Conservation (phyloP, 2,113 vertebrate genomes). For the Pimephales promelas region DNA sequence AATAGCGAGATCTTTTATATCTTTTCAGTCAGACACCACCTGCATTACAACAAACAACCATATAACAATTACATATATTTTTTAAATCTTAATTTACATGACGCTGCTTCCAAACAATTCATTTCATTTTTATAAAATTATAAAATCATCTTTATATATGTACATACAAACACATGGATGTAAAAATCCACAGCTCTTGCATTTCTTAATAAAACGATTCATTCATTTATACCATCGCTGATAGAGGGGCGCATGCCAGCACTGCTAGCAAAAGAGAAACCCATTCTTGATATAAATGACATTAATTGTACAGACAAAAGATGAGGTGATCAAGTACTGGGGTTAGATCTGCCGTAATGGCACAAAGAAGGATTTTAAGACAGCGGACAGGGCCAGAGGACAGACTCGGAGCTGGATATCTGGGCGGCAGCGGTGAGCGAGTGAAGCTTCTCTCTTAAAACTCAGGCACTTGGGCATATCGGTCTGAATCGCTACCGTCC, state of each 20-base stretch:
- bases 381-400: background rate
- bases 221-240: slow-evolving; percentile 48
- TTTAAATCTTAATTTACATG: slow-evolving; percentile 67
- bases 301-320: slow-evolving; percentile 37
- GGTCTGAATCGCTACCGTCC: slow-evolving; percentile 73
- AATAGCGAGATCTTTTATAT: slow-evolving; percentile 26
- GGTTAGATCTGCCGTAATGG: slow-evolving; percentile 43
- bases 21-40: slow-evolving; percentile 66
- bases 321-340: slow-evolving; percentile 6
- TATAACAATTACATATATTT: slow-evolving; percentile 56
- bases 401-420: background rate
- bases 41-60: slow-evolving; percentile 67
- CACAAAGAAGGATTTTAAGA: slow-evolving; percentile 35
- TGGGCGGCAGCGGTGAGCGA: slow-evolving; percentile 9
- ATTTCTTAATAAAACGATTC: slow-evolving; percentile 45
- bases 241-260: slow-evolving; percentile 33
- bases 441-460: slow-evolving; percentile 48
- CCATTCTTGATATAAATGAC: slow-evolving; percentile 34
- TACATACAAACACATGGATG: slow-evolving; percentile 59
- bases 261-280: slow-evolving; percentile 48
- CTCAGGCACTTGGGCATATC: slow-evolving; percentile 55
- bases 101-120: slow-evolving; percentile 57
- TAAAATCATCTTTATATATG: slow-evolving; percentile 70
- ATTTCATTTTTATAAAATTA: slow-evolving; percentile 73
- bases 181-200: slow-evolving; percentile 53